phyloP scores from a whole-genome alignment of 2,797 vertebrate species.

The Pipistrellus nathusii region DNA sequence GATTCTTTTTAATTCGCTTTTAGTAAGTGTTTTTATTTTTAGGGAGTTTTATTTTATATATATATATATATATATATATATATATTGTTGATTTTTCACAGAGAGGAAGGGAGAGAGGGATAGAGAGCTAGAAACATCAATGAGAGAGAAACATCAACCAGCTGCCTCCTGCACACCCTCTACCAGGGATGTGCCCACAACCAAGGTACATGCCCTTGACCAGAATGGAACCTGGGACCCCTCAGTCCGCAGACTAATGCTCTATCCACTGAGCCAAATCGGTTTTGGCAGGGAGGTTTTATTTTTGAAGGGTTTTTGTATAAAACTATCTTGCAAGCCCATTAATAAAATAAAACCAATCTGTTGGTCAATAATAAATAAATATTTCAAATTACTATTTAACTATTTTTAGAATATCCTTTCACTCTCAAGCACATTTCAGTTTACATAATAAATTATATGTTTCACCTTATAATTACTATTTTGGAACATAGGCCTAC shows the following conservation, averaged over 20 bases:
- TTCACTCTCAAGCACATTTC: neutral
- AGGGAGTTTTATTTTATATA: neutral
- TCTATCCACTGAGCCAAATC: no score
- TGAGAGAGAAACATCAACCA: no score
- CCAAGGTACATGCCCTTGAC: no score
- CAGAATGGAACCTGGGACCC: no score
- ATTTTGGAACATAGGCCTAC: neutral
- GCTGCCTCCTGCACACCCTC: no score
- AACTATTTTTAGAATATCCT: neutral
- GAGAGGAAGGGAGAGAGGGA: no score
- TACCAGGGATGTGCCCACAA: no score
- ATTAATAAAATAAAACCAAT: conserved; percentile 21
- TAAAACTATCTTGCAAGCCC: neutral
- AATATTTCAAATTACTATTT: neutral
- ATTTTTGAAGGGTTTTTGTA: neutral
- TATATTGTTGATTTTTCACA: no score
- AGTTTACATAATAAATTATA: neutral
- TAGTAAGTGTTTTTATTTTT: neutral
- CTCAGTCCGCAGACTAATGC: no score
- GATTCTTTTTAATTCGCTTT: neutral
- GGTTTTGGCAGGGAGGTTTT: neutral
- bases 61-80: no score
- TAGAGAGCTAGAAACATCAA: no score
- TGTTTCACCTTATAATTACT: neutral
- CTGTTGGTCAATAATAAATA: neutral